Percentiles rank a stretch among this genome's conserved stretches.
phyloP scores from a whole-genome alignment of 2,113 vertebrate genomes.

The Cochlearius cochlearius region DNA sequence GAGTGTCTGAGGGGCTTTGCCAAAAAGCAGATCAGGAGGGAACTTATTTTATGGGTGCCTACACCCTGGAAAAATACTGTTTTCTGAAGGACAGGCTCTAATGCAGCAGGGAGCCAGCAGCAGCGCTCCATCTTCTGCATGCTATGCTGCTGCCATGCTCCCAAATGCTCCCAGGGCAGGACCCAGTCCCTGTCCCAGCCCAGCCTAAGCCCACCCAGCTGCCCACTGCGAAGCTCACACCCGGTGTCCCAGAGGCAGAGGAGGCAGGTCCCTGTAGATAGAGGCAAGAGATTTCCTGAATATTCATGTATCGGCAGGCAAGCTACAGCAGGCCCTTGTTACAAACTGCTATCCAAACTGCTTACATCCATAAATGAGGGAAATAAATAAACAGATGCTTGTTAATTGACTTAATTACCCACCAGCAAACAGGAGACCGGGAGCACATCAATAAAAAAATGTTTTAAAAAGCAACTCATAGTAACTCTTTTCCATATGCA shows the following conservation, averaged over 20 bases:
- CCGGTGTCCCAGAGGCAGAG: not conserved
- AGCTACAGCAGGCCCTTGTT: constrained; percentile 47
- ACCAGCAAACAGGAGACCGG: constrained; percentile 30
- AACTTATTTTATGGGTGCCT: not conserved
- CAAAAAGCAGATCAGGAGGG: not conserved
- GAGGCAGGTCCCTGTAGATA: not conserved
- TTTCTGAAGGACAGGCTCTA: not conserved
- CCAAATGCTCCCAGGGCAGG: not conserved
- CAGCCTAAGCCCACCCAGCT: not conserved
- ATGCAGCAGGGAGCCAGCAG: fast-evolving
- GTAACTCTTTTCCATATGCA: not conserved
- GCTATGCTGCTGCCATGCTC: not conserved
- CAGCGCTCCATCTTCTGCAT: not conserved
- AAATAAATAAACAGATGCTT: constrained; percentile 54
- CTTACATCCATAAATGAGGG: constrained; percentile 38
- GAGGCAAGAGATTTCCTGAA: not conserved
- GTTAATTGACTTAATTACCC: constrained; percentile 45
- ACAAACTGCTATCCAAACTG: constrained; percentile 44
- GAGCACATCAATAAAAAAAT: constrained; percentile 29
- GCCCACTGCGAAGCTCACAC: not conserved
- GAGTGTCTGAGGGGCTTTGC: not conserved
- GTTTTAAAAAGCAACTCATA: not conserved
- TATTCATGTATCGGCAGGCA: constrained; percentile 10
- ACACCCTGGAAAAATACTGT: not conserved
- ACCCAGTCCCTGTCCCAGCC: not conserved